Conservation (phyloP, 2,888 invertebrate genomes). For the Meandrusa payeni region DNA sequence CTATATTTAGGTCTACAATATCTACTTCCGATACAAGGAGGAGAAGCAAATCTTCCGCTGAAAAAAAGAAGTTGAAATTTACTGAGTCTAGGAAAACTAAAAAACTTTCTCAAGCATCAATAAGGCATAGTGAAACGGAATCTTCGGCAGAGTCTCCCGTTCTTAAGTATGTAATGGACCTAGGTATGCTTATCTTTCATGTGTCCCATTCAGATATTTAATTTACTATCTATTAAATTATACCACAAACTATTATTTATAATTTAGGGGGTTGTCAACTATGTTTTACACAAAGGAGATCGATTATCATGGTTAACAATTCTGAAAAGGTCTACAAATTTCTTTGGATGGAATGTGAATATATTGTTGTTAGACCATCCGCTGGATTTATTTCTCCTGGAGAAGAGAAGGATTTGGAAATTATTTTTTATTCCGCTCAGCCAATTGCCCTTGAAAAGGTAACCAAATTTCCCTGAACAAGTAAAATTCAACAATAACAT, state of each 20-base stretch:
- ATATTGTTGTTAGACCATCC: constrained; percentile 57
- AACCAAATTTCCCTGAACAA: too few relatives aligned
- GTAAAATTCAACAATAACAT: too few relatives aligned
- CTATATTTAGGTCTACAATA: constrained; percentile 38
- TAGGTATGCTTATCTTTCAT: constrained; percentile 42
- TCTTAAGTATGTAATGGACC: constrained; percentile 67
- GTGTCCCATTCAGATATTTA: too few relatives aligned
- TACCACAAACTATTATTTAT: too few relatives aligned
- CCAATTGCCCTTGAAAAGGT: constrained; percentile 55
- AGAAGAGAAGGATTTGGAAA: constrained; percentile 72
- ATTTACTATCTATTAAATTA: too few relatives aligned
- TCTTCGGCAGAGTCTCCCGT: constrained; percentile 41
- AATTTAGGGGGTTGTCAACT: constrained; percentile 71
- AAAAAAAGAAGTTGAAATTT: constrained; percentile 44
- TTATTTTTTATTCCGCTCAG: constrained; percentile 56
- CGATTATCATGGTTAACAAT: constrained; percentile 67
- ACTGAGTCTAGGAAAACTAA: constrained; percentile 42
- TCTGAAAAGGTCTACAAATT: constrained; percentile 73
- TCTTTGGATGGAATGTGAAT: constrained; percentile 52
- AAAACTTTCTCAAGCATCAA: constrained; percentile 45
- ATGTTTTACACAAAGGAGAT: constrained; percentile 51
- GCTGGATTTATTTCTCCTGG: constrained; percentile 70
- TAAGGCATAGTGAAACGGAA: constrained; percentile 44
- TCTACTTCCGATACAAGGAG: constrained; percentile 53
- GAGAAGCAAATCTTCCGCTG: constrained; percentile 48